These are phyloP conservation scores for Ephialtes manifestator DNA, from an alignment of 2,888 invertebrate genomes.

Conservation along the genomic window DNA sequence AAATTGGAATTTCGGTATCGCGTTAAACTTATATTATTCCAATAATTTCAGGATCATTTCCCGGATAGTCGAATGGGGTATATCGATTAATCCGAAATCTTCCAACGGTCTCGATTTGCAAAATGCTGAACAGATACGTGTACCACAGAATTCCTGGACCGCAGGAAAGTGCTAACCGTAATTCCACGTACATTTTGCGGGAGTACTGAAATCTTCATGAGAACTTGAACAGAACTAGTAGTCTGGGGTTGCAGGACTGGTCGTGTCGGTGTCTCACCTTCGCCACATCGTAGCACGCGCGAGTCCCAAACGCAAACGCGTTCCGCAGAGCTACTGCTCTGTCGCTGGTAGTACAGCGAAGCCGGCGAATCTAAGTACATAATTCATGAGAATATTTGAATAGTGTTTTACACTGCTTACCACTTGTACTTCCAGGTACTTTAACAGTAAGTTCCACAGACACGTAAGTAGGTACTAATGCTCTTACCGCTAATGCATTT, in stretches of 20 bases:
- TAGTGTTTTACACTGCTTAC: conserved; percentile 77
- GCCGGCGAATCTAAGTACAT: conserved; percentile 69
- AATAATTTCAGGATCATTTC: background rate
- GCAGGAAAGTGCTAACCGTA: conserved; percentile 24
- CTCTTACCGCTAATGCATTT: conserved; percentile 75
- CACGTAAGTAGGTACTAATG: conserved; percentile 75
- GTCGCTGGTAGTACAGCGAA: conserved; percentile 39
- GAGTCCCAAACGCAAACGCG: conserved; percentile 34
- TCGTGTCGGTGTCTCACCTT: conserved; percentile 49
- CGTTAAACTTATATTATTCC: background rate
- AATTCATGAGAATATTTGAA: conserved; percentile 78
- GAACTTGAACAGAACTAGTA: conserved; percentile 28
- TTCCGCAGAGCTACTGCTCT: conserved; percentile 17
- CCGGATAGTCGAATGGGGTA: background rate
- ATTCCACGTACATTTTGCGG: conserved; percentile 7
- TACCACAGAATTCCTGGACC: background rate
- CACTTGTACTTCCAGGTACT: conserved; percentile 74
- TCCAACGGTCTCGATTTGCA: background rate
- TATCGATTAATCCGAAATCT: background rate
- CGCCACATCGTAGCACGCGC: conserved; percentile 38
- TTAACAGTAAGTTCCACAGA: conserved; percentile 68
- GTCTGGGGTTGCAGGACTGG: conserved; percentile 4
- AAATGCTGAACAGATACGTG: background rate
- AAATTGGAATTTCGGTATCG: background rate
- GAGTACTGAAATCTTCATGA: conserved; percentile 44